A percentile compares a stretch with the other conserved stretches of the same genome.
These are phyloP conservation scores for Dipodomys stephensi DNA, from an alignment of 2,113 vertebrate species.

Conservation along the genomic window DNA sequence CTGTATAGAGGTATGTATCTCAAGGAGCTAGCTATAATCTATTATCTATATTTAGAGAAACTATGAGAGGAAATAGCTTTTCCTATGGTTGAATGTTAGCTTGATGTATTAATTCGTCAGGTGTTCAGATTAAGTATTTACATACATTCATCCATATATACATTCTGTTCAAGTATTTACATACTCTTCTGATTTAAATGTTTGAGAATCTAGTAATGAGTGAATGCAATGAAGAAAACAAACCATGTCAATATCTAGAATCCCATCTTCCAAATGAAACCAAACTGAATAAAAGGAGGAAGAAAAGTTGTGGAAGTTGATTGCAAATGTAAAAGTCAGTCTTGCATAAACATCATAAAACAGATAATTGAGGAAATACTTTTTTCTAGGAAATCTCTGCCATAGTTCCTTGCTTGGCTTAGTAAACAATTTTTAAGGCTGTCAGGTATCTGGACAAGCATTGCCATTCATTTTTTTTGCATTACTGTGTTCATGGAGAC, in stretches of 20 bases:
- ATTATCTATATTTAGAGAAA: neutral
- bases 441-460: neutral
- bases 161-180: slow-evolving; percentile 22
- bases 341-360: neutral
- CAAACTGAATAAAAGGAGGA: neutral
- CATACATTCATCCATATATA: too few species aligned
- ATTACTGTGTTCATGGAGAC: neutral
- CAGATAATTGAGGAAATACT: neutral
- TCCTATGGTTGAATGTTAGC: slow-evolving; percentile 50
- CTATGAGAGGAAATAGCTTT: neutral
- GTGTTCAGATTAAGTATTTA: neutral
- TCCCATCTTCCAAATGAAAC: neutral
- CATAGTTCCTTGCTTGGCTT: neutral
- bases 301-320: neutral
- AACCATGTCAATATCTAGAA: neutral
- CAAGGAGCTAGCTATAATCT: too few species aligned
- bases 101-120: slow-evolving; percentile 56
- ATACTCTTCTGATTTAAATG: slow-evolving; percentile 40
- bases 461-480: neutral
- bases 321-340: slow-evolving; percentile 21
- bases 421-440: neutral
- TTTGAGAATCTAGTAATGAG: slow-evolving; percentile 31
- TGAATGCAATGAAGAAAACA: neutral
- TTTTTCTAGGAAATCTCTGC: neutral
- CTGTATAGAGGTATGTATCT: too few species aligned